Percentiles rank a stretch among this genome's conserved stretches.
Conservation (phyloP, 2,113 vertebrate genomes). For the Orthochromis malagaraziensis region DNA sequence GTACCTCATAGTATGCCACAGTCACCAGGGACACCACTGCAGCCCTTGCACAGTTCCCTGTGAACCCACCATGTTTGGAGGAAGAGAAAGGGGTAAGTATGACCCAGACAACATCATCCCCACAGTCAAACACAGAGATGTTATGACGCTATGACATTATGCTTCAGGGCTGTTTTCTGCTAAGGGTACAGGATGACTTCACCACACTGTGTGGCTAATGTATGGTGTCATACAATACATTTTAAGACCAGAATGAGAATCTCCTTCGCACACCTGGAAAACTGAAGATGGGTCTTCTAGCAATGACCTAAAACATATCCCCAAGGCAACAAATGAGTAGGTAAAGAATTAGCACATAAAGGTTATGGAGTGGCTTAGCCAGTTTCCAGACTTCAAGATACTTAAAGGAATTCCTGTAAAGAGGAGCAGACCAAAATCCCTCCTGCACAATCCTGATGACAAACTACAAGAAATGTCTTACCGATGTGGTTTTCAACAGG, state of each 20-base stretch:
- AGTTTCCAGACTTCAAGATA: background rate
- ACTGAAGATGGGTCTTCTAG: background rate
- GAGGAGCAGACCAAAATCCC: background rate
- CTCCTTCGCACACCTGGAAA: background rate
- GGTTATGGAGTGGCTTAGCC: background rate
- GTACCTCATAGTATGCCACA: background rate
- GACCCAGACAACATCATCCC: background rate
- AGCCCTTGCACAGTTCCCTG: background rate
- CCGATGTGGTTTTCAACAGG: background rate
- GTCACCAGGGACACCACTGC: background rate
- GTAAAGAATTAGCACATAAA: background rate
- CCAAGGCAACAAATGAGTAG: background rate
- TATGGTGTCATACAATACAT: background rate
- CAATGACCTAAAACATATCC: background rate
- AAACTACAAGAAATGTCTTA: background rate
- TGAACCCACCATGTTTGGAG: background rate
- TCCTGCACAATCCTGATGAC: background rate
- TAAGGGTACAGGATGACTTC: background rate
- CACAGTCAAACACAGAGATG: background rate
- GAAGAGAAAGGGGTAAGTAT: background rate
- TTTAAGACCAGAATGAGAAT: background rate
- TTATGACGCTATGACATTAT: background rate
- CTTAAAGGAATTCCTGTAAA: background rate
- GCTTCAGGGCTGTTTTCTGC: background rate
- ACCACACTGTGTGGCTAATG: background rate